These are phyloP conservation scores for Crypturellus undulatus DNA, from an alignment of 2,113 vertebrate genomes.

Conservation along the genomic window DNA sequence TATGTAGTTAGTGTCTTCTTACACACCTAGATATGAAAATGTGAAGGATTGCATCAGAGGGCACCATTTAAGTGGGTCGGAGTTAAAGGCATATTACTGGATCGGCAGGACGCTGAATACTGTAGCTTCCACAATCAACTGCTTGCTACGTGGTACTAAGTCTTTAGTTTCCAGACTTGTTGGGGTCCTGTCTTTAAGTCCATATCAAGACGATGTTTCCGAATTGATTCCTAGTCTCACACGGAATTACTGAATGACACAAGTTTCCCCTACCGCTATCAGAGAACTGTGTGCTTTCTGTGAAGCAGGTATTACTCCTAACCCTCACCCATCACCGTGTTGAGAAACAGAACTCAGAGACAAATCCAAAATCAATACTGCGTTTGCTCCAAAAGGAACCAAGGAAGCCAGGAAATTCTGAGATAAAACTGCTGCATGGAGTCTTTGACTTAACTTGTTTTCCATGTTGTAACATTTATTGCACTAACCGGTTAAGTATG, in stretches of 20 bases:
- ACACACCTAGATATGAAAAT: background rate
- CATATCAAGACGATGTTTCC: background rate
- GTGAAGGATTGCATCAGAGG: background rate
- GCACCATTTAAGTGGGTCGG: background rate
- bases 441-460: background rate
- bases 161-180: background rate
- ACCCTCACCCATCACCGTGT: background rate
- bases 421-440: background rate
- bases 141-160: rapidly evolving
- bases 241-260: background rate
- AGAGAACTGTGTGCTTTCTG: background rate
- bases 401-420: background rate
- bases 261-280: background rate
- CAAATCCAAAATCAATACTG: background rate
- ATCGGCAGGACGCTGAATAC: background rate
- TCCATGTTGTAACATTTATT: background rate
- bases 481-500: background rate
- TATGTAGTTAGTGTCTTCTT: background rate
- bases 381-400: background rate
- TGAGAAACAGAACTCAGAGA: background rate
- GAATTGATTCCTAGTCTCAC: background rate
- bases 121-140: background rate
- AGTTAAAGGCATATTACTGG: background rate
- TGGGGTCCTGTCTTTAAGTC: background rate
- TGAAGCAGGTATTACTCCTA: background rate